Conservation (phyloP, 37 sponge, comb jelly and placozoan species). For the Mnemiopsis leidyi region DNA sequence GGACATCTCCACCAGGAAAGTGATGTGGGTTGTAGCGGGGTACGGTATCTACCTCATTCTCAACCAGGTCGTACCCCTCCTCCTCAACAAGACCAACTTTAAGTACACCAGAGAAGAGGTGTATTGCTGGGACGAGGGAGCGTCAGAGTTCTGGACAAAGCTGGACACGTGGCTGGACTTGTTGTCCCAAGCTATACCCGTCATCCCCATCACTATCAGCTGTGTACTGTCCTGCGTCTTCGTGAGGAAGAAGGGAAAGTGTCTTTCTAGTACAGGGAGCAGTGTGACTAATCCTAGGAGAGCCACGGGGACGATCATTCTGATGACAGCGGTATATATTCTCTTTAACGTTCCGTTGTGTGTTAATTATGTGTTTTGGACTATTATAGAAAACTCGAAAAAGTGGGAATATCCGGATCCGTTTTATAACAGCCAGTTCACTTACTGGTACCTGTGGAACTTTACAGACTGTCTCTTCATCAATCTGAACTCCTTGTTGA, state of each 20-base stretch:
- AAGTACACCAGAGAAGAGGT: slow-evolving; percentile 7
- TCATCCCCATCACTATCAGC: slow-evolving; percentile 46
- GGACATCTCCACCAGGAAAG: not conserved
- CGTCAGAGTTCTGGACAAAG: not conserved
- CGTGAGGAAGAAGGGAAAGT: not conserved
- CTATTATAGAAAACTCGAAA: not conserved
- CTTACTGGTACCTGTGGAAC: slow-evolving; percentile 27
- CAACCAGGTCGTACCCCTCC: slow-evolving; percentile 3
- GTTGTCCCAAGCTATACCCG: not conserved
- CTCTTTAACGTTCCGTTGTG: slow-evolving; percentile 25
- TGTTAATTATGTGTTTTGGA: slow-evolving; percentile 10
- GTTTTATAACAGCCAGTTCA: not conserved
- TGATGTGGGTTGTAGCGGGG: not conserved
- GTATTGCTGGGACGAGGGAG: slow-evolving; percentile 58
- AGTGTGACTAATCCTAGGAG: not conserved
- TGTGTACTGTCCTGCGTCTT: slow-evolving; percentile 41
- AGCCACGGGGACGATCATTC: slow-evolving; percentile 26
- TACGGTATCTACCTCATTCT: slow-evolving; percentile 34
- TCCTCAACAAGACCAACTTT: not conserved
- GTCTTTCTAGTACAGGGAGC: not conserved
- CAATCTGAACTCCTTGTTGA: slow-evolving; percentile 30
- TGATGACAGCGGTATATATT: slow-evolving; percentile 51
- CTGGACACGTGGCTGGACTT: slow-evolving; percentile 18
- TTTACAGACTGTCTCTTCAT: slow-evolving; percentile 30
- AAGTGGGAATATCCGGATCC: not conserved